Evolutionary conservation across 2,113 vertebrate genomes (phyloP).

Genomic region (Lepus timidus): DNA sequence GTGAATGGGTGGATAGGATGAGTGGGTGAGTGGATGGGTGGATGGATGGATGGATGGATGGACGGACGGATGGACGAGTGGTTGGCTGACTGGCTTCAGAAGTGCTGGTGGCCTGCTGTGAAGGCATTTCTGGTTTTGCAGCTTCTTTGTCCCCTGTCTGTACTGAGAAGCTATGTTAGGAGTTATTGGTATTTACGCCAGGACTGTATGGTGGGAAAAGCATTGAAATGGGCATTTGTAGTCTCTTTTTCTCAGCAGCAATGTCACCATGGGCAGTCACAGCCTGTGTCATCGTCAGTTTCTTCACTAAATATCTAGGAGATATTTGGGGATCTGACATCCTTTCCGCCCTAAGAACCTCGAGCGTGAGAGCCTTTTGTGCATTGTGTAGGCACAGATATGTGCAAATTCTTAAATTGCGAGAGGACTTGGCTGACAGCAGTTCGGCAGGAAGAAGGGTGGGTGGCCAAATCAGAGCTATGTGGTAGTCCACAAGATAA

Average conservation of each 20-base stretch:
- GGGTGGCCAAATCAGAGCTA: not conserved
- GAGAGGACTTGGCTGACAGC: not conserved
- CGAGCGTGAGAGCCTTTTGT: not conserved
- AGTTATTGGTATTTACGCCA: not conserved
- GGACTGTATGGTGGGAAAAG: not conserved
- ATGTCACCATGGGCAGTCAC: not conserved
- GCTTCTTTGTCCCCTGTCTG: not conserved
- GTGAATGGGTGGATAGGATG: not conserved
- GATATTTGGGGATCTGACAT: not conserved
- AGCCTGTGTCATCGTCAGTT: not conserved
- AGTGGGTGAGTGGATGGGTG: too few species aligned
- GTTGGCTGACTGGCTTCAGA: not conserved
- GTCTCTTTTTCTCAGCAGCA: not conserved
- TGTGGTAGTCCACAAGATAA: not conserved
- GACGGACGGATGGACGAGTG: too few species aligned
- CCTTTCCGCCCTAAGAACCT: constrained; percentile 21
- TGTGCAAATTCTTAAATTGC: not conserved
- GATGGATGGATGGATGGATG: too few species aligned
- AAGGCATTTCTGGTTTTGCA: not conserved
- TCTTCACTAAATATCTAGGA: not conserved
- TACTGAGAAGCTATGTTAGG: not conserved
- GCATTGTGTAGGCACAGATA: not conserved
- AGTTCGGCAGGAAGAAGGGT: not conserved
- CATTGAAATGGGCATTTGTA: not conserved
- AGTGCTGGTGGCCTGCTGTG: not conserved